Evolutionary conservation across 2,797 vertebrate species (phyloP).

Genomic region (Emys orbicularis): DNA sequence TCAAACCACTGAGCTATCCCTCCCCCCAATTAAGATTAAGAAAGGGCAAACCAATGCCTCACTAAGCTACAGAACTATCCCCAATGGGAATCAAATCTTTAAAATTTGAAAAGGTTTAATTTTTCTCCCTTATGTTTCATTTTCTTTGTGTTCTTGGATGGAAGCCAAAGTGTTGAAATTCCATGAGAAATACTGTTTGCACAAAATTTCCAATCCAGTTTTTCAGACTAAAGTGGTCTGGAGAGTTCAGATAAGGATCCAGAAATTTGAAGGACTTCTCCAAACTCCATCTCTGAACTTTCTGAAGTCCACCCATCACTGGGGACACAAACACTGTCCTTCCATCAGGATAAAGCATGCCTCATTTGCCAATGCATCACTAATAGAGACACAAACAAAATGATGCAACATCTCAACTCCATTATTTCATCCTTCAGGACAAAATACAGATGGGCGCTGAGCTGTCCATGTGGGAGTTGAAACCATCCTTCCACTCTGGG

Average conservation of each 20-base stretch:
- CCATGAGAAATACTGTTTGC: background rate
- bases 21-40: background rate
- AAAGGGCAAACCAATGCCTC: background rate
- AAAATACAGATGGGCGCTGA: background rate
- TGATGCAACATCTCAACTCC: background rate
- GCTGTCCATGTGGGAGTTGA: background rate
- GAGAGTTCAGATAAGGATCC: constrained; percentile 22
- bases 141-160: background rate
- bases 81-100: background rate
- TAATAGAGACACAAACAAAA: background rate
- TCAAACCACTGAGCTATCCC: no score
- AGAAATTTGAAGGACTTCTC: constrained; percentile 17
- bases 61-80: background rate
- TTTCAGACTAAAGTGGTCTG: background rate
- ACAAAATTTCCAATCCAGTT: background rate
- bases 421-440: background rate
- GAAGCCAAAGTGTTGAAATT: background rate
- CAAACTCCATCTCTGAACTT: constrained; percentile 13
- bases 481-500: background rate
- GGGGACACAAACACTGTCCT: constrained; percentile 27
- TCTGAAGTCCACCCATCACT: background rate
- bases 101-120: background rate
- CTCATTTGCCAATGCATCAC: background rate
- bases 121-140: background rate
- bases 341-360: constrained; percentile 1